phyloP scores from a whole-genome alignment of 53 echinoderm and acorn worm genomes.

The Holothuria scabra region DNA sequence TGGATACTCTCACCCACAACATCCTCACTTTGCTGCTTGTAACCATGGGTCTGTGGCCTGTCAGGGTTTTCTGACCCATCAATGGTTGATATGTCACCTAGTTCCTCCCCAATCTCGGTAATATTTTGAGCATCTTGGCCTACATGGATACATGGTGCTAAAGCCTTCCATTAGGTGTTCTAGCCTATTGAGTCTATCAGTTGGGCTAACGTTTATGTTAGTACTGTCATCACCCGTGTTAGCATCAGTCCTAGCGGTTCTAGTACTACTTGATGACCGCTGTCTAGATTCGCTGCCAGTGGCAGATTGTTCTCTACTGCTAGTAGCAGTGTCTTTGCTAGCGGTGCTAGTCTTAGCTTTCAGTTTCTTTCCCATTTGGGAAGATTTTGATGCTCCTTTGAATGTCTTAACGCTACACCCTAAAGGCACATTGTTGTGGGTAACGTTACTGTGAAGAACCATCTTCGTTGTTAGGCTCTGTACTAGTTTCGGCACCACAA shows the following conservation, averaged over 20 bases:
- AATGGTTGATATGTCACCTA: background rate
- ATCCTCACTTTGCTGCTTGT: background rate
- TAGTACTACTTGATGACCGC: background rate
- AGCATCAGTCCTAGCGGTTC: background rate
- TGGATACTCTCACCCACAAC: background rate
- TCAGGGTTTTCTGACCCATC: background rate
- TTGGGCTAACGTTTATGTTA: background rate
- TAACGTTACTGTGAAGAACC: too few relatives aligned
- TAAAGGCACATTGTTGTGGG: too few relatives aligned
- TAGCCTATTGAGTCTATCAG: background rate
- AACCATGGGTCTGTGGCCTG: background rate
- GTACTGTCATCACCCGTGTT: too few relatives aligned
- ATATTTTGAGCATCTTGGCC: background rate
- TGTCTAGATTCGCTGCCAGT: background rate
- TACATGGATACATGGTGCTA: background rate
- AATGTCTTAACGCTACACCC: too few relatives aligned
- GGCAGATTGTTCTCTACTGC: background rate
- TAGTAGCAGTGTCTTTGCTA: slow-evolving; percentile 10
- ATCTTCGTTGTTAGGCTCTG: too few relatives aligned
- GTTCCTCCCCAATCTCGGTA: background rate
- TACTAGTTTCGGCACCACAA: too few relatives aligned
- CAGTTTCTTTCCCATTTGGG: slow-evolving; percentile 15
- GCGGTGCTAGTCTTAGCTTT: slow-evolving; percentile 1
- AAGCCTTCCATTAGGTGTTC: slow-evolving; percentile 10
- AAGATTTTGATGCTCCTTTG: background rate